Percentiles rank a stretch among this genome's conserved stretches.
Evolutionary conservation across 2,888 invertebrate species (phyloP).

Genomic region (Fragum fragum): DNA sequence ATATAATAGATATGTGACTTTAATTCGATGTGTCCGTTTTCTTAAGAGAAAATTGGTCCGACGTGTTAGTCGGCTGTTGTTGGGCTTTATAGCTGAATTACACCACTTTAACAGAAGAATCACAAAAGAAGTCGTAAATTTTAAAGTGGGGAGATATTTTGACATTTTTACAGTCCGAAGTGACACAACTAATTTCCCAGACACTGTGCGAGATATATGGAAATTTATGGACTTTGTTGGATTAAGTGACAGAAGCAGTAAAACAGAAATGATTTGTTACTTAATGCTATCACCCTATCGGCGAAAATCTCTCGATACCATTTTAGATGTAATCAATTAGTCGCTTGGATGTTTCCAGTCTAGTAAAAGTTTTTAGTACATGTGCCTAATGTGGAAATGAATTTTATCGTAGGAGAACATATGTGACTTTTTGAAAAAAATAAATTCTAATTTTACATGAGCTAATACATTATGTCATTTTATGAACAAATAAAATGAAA

Average conservation of each 20-base stretch:
- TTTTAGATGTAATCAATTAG: not conserved
- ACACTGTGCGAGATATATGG: conserved; percentile 19
- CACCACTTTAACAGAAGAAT: conserved; percentile 20
- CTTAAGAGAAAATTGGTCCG: conserved; percentile 8
- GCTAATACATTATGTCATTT: too few relatives aligned
- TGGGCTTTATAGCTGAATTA: conserved; percentile 14
- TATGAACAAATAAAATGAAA: too few relatives aligned
- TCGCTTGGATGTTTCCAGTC: not conserved
- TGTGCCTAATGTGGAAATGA: too few relatives aligned
- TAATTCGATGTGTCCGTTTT: not conserved
- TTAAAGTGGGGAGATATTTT: conserved; percentile 29
- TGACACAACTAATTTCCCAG: conserved; percentile 34
- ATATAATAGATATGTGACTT: too few relatives aligned
- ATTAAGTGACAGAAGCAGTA: conserved; percentile 34
- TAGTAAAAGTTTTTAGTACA: too few relatives aligned
- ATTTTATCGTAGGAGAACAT: too few relatives aligned
- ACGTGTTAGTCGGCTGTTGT: not conserved
- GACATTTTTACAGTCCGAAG: conserved; percentile 28
- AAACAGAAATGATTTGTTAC: conserved; percentile 43
- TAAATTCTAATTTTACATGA: too few relatives aligned
- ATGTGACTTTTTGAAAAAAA: too few relatives aligned
- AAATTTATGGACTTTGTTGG: conserved; percentile 33
- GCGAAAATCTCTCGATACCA: conserved; percentile 11
- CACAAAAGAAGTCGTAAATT: conserved; percentile 32
- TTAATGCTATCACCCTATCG: conserved; percentile 10